Base-by-base conservation (phyloP, 2,113 vertebrate species). In the Apteryx owenii region DNA sequence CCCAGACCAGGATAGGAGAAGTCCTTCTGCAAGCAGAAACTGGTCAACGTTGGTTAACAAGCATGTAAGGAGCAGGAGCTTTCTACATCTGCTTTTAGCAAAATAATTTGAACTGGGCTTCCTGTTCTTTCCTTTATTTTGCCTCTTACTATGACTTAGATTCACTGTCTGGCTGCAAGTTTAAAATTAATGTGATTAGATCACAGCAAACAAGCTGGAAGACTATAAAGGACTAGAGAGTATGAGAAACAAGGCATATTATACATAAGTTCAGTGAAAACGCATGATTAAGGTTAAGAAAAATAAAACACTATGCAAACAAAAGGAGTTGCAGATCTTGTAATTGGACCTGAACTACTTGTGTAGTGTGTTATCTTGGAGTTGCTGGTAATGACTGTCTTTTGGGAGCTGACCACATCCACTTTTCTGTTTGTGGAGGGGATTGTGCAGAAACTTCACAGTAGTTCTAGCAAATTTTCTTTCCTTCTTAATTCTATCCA, bases 11-110 rank as follows among this genome's bases (percentile, higher is more conserved):
- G 13, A 58, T 53, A 48, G 14, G 28, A 58, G 42, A 48, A 77
- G 26, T 69, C 11, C 40, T 72, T 53, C 56, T 60, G 17, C 26
- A 54, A 17, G 7, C 33, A 48, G 8, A 28, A 11, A 50, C 13
- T 1, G 0, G 46, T 8, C 29, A 82, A 14, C 3, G 1, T 10
- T 0, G 0, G 18, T n/a, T 36, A 56, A 14, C 0, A 0, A 10
- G 17, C 25, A 36, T 2, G 2, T 29, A 84, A 31, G 42, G 23
- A 82, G 38, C 23, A 77, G 58, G 10, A 6, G 7, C 0, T 2
- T 6, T 82, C 36, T 78, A 17, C 0, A 0, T 10, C 20, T 36
- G 19, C 56, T 64, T 64, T 38, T n/a, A 51, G 16, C 36, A 65
- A 51, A 71, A 71, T 26, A 28, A 21, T 64, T 76, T 46, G 31